Base-by-base conservation (phyloP, 30 jellyfish, hydroid and myxozoan genomes). In the Mastigias papua region DNA sequence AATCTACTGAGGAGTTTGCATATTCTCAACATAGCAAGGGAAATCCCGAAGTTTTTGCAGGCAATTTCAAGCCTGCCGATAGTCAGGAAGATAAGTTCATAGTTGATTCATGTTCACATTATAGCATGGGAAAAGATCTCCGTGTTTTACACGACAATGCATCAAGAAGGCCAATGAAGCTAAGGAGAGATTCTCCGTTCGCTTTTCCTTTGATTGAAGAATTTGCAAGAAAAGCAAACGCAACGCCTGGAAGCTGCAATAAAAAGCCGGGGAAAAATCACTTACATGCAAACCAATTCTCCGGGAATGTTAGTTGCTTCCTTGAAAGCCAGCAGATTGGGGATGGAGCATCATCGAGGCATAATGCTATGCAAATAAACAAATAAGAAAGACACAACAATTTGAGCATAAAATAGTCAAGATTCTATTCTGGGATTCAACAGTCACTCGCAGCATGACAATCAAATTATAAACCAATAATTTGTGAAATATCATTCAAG, bases 181-280 rank as follows among this genome's bases (percentile, higher is more conserved):
- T 71, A 27, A 69, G 92, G 48, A 72, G 92, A 61, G 92, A 83
- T 58, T 83, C 92, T 15, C 92, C 92, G 20, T 83, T 83, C 72
- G 92, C 86, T 8, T 83, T 83, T 33, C 92, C 92, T 23, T 21
- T 83, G 78, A 54, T 71, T 27, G 92, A 83, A 46, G 86, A 83
- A 74, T 73, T 83, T 29, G 86, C 86, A 5, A 80, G 90, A 46
- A 66, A 80, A 27, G 37, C 46, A 27, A 63, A 63, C 46, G 5
- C 25, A 15, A 29, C 28, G 75, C 17, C 75, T 21, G 87, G 25
- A 48, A 58, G 73, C 75, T n/a, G 61, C 65, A 10, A 30, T 26
- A 28, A 76, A 37, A 49, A 60, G 61, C 87, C 29, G 17, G 57
- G 20, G 10, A 30, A 33, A 27, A 23, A 42, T 10, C 19, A 75